These are phyloP conservation scores for Dicaeum eximium DNA, from an alignment of 2,113 vertebrate genomes.

Conservation along the genomic window DNA sequence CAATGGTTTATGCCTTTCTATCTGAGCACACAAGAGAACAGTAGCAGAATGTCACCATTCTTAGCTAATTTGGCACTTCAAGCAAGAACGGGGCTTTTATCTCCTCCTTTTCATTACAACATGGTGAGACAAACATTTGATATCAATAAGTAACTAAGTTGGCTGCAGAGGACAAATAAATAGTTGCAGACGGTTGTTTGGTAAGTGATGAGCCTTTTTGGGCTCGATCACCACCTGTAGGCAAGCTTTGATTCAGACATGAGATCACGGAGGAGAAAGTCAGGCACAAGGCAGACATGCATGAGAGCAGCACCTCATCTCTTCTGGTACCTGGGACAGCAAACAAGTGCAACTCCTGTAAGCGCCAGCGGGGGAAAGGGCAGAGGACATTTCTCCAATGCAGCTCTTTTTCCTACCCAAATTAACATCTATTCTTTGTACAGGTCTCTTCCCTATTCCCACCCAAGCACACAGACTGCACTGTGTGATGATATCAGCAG, in stretches of 20 bases:
- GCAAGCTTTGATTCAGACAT: slow-evolving; percentile 40
- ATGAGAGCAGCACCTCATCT: not conserved
- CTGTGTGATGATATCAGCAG: not conserved
- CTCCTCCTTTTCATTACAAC: slow-evolving; percentile 37
- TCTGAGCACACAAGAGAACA: not conserved
- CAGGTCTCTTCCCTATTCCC: not conserved
- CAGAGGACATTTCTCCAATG: not conserved
- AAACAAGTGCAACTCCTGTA: not conserved
- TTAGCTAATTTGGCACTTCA: slow-evolving; percentile 47
- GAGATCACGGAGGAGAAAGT: not conserved
- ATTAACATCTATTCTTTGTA: not conserved
- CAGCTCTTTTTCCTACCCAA: not conserved
- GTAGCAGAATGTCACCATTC: slow-evolving; percentile 2
- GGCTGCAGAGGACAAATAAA: slow-evolving; percentile 45
- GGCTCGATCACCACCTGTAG: slow-evolving; percentile 52
- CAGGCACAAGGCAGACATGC: not conserved
- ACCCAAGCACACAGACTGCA: not conserved
- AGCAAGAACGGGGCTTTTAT: not conserved
- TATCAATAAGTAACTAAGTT: slow-evolving; percentile 42
- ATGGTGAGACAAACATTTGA: slow-evolving; percentile 26
- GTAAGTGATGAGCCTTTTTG: slow-evolving; percentile 31
- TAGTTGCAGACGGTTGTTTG: slow-evolving; percentile 16
- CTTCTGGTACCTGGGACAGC: not conserved
- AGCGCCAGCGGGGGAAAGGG: not conserved
- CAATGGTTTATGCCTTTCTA: not conserved